phyloP scores from a whole-genome alignment of 1,140 invertebrate genomes.

The Muscidifurax raptorellus region DNA sequence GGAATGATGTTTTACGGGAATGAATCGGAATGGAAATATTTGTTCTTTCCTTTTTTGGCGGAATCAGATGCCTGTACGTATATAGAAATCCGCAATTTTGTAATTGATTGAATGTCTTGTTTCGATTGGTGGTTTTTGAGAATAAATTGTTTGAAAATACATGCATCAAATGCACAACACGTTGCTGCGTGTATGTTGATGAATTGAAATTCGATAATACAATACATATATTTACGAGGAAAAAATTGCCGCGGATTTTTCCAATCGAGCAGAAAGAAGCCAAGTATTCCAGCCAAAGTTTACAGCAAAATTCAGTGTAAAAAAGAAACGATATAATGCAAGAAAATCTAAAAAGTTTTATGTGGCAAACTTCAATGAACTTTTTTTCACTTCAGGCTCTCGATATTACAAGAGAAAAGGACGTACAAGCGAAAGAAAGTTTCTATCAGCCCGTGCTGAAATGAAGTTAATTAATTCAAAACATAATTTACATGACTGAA shows the following conservation, averaged over 20 bases:
- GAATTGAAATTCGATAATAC: no score
- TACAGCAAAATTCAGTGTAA: background rate
- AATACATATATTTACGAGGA: no score
- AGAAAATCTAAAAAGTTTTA: background rate
- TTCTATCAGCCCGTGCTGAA: background rate
- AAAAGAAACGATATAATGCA: background rate
- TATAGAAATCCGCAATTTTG: background rate
- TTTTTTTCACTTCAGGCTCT: background rate
- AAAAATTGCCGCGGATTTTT: no score
- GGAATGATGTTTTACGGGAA: background rate
- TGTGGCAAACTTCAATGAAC: constrained; percentile 14
- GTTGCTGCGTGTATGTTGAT: no score
- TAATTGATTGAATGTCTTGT: background rate
- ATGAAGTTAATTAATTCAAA: constrained; percentile 43
- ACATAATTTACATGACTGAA: constrained; percentile 27
- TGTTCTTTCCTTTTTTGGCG: background rate
- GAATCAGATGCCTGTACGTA: background rate
- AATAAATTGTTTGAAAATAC: background rate
- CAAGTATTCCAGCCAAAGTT: background rate
- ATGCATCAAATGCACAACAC: no score
- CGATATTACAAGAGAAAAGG: background rate
- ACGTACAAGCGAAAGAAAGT: constrained; percentile 5
- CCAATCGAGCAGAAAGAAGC: no score
- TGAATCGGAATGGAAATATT: background rate
- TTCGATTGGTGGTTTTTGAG: background rate